Evolutionary conservation across 1,140 invertebrate species (phyloP).

Genomic region (Delia radicum): DNA sequence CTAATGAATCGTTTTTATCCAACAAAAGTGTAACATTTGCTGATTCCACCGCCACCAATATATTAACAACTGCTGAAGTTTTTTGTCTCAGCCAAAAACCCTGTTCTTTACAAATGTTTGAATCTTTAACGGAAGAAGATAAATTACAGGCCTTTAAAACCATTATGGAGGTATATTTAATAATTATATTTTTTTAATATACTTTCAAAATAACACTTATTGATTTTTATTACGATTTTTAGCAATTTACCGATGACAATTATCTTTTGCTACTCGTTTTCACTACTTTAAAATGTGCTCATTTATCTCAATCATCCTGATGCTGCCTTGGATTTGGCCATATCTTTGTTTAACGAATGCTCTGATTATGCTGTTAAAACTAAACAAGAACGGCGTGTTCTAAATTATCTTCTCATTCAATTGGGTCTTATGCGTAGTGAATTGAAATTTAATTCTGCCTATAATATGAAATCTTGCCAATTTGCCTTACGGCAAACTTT

Average conservation of each 20-base stretch:
- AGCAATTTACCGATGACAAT: conserved; percentile 51
- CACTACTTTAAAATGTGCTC: conserved; percentile 64
- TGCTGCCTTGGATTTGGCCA: conserved; percentile 59
- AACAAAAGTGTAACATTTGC: conserved; percentile 35
- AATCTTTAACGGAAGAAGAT: conserved; percentile 37
- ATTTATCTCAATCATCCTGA: conserved; percentile 60
- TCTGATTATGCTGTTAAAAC: conserved; percentile 60
- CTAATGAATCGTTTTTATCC: conserved; percentile 22
- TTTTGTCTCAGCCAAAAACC: conserved; percentile 48
- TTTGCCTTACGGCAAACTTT: conserved; percentile 60
- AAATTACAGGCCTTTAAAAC: conserved; percentile 50
- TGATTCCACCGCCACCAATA: conserved; percentile 24
- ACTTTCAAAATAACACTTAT: too few species aligned
- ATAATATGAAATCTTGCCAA: conserved; percentile 64
- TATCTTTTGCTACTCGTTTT: conserved; percentile 58
- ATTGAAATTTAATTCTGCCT: conserved; percentile 61
- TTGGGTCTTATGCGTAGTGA: conserved; percentile 70
- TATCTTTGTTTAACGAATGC: conserved; percentile 62
- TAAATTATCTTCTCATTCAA: conserved; percentile 67
- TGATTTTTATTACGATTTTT: background rate
- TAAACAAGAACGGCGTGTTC: conserved; percentile 58
- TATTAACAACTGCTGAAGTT: conserved; percentile 32
- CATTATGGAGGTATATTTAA: conserved; percentile 43
- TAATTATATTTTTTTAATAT: background rate
- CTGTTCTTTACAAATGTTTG: conserved; percentile 42